Percentiles rank a stretch among this genome's conserved stretches.
Conservation (phyloP, 2,113 vertebrate species). For the Equus przewalskii region DNA sequence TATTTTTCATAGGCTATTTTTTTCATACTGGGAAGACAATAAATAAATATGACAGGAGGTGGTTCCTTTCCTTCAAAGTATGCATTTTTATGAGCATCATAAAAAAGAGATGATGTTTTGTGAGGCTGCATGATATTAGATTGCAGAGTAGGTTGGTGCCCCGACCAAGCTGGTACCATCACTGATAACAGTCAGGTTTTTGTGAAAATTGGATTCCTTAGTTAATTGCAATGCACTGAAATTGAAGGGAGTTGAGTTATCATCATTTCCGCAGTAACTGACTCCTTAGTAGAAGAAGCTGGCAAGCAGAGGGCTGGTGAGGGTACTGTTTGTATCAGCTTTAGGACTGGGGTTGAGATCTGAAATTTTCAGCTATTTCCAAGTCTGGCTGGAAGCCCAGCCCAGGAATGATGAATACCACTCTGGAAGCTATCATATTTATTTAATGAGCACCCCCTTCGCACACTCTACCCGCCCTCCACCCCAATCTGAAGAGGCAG, state of each 20-base stretch:
- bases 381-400: neutral
- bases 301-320: neutral
- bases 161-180: neutral
- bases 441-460: neutral
- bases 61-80: neutral
- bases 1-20: constrained; percentile 28
- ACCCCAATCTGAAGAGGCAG: neutral
- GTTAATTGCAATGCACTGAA: neutral
- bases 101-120: constrained; percentile 32
- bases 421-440: neutral
- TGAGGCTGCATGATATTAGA: constrained; percentile 1
- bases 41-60: neutral
- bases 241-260: neutral
- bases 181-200: neutral
- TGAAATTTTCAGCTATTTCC: neutral
- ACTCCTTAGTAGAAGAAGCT: neutral
- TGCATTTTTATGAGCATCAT: constrained; percentile 29
- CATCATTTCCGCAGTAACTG: neutral
- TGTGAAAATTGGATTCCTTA: constrained; percentile 36
- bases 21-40: neutral
- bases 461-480: neutral
- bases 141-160: neutral
- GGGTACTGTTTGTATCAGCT: neutral
- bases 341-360: neutral
- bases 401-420: fast-evolving